phyloP scores from a whole-genome alignment of 2,113 vertebrate genomes.

The Nymphicus hollandicus region DNA sequence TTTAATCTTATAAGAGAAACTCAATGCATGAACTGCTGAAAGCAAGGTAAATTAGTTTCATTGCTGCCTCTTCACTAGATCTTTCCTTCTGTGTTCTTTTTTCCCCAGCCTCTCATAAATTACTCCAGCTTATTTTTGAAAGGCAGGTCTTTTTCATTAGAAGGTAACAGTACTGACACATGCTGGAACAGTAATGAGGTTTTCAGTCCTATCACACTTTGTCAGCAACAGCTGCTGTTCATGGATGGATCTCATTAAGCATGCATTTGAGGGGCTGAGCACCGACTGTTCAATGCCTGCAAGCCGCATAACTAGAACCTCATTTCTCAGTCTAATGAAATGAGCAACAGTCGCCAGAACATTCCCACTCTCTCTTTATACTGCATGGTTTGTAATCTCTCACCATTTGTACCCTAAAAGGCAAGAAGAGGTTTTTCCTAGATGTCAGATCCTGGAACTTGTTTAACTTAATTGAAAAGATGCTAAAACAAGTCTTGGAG shows the following conservation, averaged over 20 bases:
- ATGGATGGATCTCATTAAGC: background rate
- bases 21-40: background rate
- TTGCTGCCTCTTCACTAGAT: background rate
- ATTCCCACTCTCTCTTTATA: background rate
- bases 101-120: background rate
- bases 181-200: rapidly evolving
- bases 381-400: background rate
- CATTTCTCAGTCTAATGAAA: background rate
- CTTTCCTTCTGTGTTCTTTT: background rate
- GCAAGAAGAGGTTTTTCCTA: background rate
- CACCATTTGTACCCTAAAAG: background rate
- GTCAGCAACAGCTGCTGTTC: background rate
- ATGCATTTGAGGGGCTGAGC: background rate
- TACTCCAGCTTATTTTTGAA: background rate
- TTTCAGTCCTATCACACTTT: background rate
- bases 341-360: background rate
- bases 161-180: background rate
- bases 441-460: background rate
- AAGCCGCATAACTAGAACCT: background rate
- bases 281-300: background rate
- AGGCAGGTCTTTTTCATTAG: background rate
- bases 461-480: background rate
- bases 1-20: background rate
- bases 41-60: background rate
- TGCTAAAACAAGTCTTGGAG: background rate